Conservation (phyloP, 2,797 vertebrate genomes). For the Crypturellus tataupa region DNA sequence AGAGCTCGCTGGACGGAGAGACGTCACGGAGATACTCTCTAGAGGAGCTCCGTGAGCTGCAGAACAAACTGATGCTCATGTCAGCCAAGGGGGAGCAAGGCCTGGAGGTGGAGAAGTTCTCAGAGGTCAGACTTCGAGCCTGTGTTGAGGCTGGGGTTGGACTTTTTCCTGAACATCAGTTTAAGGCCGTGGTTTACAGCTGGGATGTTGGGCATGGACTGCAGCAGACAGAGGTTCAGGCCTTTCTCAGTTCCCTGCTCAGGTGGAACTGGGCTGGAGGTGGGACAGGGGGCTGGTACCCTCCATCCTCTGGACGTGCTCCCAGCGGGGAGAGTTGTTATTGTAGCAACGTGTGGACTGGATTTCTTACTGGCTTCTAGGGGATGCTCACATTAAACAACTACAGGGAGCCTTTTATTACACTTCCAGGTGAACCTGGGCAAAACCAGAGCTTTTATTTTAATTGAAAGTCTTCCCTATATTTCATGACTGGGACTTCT, state of each 20-base stretch:
- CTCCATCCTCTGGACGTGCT: background rate
- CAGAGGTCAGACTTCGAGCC: conserved; percentile 84
- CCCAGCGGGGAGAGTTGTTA: background rate
- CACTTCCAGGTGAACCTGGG: background rate
- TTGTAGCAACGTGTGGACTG: background rate
- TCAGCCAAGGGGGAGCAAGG: conserved; percentile 93
- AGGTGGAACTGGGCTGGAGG: background rate
- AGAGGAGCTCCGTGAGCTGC: conserved; percentile 91
- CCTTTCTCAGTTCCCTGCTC: background rate
- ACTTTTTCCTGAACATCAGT: background rate
- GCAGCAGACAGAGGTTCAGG: background rate
- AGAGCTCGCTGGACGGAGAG: conserved; percentile 73
- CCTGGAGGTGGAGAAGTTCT: conserved; percentile 91
- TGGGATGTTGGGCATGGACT: background rate
- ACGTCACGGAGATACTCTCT: conserved; percentile 83
- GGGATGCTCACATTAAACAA: background rate
- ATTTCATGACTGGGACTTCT: background rate
- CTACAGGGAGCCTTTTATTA: background rate
- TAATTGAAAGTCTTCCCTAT: background rate
- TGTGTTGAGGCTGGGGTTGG: background rate
- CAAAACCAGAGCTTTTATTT: background rate
- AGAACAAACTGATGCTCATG: conserved; percentile 99
- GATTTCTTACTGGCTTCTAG: background rate
- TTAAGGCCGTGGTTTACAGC: background rate
- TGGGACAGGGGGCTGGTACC: background rate